phyloP scores from a whole-genome alignment of 2,888 invertebrate genomes.

The Ethmia dodecea region DNA sequence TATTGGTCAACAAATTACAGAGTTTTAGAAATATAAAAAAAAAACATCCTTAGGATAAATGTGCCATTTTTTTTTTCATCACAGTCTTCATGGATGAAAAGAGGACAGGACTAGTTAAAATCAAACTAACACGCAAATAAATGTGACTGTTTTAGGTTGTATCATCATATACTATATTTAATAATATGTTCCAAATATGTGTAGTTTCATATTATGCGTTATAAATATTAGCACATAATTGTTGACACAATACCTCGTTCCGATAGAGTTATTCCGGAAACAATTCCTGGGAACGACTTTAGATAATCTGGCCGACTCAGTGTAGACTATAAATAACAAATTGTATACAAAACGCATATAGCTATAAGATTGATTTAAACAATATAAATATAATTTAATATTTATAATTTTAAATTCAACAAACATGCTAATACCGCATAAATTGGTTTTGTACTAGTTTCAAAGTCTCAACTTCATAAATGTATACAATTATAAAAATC shows the following conservation, averaged over 20 bases:
- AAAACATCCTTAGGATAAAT: no score
- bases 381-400: slow-evolving; percentile 24
- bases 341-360: slow-evolving; percentile 34
- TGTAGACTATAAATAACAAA: slow-evolving; percentile 30
- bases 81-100: no score
- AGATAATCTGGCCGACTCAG: slow-evolving; percentile 29
- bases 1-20: no score
- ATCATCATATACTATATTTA: no score
- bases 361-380: slow-evolving; percentile 62
- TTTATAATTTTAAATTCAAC: slow-evolving; percentile 17
- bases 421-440: slow-evolving; percentile 67
- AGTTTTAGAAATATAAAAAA: no score
- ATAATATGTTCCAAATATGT: slow-evolving; percentile 18
- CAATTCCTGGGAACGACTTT: slow-evolving; percentile 58
- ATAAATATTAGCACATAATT: slow-evolving; percentile 64
- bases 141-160: no score
- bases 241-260: slow-evolving; percentile 34
- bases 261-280: slow-evolving; percentile 64
- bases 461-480: slow-evolving; percentile 49
- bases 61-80: no score
- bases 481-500: slow-evolving; percentile 47
- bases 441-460: slow-evolving; percentile 58
- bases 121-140: no score
- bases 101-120: no score
- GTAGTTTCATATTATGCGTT: slow-evolving; percentile 54